A percentile compares a stretch with the other conserved stretches of the same genome.
phyloP scores from a whole-genome alignment of 2,888 invertebrate species.

The Apantesis nais region DNA sequence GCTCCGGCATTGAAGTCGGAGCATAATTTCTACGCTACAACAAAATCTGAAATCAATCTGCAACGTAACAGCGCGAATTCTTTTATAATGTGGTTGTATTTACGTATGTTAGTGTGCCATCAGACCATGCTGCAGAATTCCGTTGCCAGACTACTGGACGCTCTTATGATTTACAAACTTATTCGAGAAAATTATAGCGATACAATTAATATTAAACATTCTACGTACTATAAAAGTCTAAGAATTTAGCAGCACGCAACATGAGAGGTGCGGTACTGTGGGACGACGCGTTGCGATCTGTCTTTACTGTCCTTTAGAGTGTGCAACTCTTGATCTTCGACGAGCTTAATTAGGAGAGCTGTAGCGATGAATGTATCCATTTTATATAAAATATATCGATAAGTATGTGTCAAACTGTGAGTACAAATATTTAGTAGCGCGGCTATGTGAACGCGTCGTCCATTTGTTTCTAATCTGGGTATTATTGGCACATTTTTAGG shows the following conservation, averaged over 20 bases:
- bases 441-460: not conserved
- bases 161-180: conserved; percentile 18
- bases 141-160: conserved; percentile 4
- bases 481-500: conserved; percentile 29
- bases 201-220: conserved; percentile 18
- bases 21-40: conserved; percentile 14
- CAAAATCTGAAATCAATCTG: conserved; percentile 12
- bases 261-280: conserved; percentile 7
- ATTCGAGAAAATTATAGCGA: conserved; percentile 33
- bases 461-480: conserved; percentile 19
- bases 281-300: not conserved
- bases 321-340: not conserved
- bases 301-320: not conserved
- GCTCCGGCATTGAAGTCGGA: not conserved
- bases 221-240: conserved; percentile 21
- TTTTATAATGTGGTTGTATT: conserved; percentile 9
- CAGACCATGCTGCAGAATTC: conserved; percentile 9
- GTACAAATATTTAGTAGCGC: not conserved
- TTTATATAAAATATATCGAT: not conserved
- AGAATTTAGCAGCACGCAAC: conserved; percentile 19
- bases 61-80: conserved; percentile 19
- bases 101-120: conserved; percentile 1
- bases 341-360: not conserved
- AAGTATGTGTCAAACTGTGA: not conserved
- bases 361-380: not conserved